A percentile compares a stretch with the other conserved stretches of the same genome.
These are phyloP conservation scores for Spheniscus humboldti DNA, from an alignment of 2,797 vertebrate genomes.

Conservation along the genomic window DNA sequence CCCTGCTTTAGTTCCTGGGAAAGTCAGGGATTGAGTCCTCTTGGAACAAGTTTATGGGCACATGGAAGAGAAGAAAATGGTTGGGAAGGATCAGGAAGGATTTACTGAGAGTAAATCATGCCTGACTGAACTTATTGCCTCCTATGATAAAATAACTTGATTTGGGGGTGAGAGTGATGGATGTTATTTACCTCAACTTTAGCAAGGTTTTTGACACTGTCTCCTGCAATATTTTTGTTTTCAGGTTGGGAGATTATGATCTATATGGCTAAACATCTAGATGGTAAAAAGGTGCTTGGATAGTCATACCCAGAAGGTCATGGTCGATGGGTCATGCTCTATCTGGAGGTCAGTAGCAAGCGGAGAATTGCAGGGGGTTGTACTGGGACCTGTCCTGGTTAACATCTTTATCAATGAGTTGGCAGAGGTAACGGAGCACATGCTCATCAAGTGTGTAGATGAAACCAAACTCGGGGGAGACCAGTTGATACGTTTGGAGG, in stretches of 20 bases:
- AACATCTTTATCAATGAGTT: background rate
- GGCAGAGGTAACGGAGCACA: background rate
- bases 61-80: background rate
- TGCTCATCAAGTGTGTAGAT: rapidly evolving
- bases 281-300: background rate
- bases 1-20: background rate
- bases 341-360: background rate
- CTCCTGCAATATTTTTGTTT: background rate
- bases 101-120: background rate
- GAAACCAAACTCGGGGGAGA: background rate
- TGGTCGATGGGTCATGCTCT: background rate
- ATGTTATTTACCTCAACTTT: background rate
- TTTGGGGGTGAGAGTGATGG: background rate
- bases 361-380: background rate
- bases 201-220: background rate
- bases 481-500: background rate
- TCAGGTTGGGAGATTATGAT: background rate
- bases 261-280: background rate
- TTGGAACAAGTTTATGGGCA: background rate
- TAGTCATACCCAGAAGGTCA: background rate
- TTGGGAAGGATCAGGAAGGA: background rate
- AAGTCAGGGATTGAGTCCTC: background rate
- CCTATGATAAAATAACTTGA: background rate
- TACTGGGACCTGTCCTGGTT: background rate
- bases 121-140: background rate